Percentiles rank a stretch among this genome's conserved stretches.
Conservation (phyloP, 2,113 vertebrate genomes). For the Trinectes maculatus region DNA sequence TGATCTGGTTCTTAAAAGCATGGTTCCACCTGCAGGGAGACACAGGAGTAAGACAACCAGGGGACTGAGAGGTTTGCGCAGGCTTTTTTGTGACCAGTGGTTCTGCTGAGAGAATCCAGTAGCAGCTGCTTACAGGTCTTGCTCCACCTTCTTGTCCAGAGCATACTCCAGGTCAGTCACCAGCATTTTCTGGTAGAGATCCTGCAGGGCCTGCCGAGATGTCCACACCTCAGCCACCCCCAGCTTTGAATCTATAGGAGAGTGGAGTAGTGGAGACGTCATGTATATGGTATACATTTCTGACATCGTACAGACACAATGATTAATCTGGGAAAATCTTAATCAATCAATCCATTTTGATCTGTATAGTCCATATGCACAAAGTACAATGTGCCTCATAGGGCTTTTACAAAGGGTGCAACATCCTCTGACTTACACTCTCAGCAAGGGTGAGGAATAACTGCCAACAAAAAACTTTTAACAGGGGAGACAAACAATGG, state of each 20-base stretch:
- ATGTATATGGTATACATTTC: no score
- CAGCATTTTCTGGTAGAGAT: conserved; percentile 99
- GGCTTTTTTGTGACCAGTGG: background rate
- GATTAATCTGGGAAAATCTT: no score
- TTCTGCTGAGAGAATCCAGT: background rate
- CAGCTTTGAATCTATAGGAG: conserved; percentile 90
- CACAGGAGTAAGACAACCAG: background rate
- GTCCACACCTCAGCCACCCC: conserved; percentile 98
- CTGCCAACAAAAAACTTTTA: no score
- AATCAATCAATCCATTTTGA: no score
- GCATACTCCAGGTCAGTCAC: conserved; percentile 98
- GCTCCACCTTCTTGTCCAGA: conserved; percentile 99
- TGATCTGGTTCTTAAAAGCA: conserved; percentile 99
- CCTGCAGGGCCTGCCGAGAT: conserved; percentile 96
- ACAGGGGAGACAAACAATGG: no score
- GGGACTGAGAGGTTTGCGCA: background rate
- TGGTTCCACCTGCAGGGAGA: conserved; percentile 92
- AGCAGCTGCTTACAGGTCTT: conserved; percentile 93
- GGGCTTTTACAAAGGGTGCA: no score
- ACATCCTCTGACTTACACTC: no score
- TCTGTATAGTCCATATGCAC: no score
- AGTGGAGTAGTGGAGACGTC: no score
- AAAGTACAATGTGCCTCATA: no score
- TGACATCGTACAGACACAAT: no score
- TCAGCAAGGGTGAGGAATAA: no score